Conservation (phyloP, 2,113 vertebrate species). For the Callipepla californica region DNA sequence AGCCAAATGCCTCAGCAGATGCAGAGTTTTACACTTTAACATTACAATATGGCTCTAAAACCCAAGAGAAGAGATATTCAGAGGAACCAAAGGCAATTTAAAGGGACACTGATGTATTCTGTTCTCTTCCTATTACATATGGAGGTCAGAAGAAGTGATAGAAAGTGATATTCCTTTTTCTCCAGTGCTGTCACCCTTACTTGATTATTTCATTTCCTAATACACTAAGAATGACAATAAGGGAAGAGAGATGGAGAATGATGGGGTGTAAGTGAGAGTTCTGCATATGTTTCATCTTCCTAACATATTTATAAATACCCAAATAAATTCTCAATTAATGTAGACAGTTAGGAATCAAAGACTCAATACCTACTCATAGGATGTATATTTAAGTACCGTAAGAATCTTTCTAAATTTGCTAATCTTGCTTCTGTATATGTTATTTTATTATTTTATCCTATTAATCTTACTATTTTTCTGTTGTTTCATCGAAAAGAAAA, state of each 20-base stretch:
- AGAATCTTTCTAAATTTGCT: background rate
- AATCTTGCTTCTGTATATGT: background rate
- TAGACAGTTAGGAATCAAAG: background rate
- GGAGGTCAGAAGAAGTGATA: background rate
- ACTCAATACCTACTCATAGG: background rate
- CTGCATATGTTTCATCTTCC: background rate
- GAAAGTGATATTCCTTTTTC: background rate
- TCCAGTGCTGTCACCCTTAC: background rate
- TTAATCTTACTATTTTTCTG: background rate
- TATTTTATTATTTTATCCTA: background rate
- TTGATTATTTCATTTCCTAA: background rate
- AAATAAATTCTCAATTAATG: background rate
- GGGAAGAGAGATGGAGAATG: background rate
- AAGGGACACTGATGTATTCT: slow-evolving; percentile 65
- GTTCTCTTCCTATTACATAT: background rate
- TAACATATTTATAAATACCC: background rate
- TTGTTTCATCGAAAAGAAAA: background rate
- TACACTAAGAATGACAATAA: background rate
- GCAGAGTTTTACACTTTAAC: slow-evolving; percentile 83
- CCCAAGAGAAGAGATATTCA: slow-evolving; percentile 69
- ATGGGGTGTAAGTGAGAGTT: background rate
- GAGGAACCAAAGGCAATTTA: slow-evolving; percentile 74
- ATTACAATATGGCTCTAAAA: slow-evolving; percentile 81
- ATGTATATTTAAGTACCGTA: background rate
- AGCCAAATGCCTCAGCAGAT: slow-evolving; percentile 83